phyloP scores from a whole-genome alignment of 1,140 invertebrate genomes.

The Adoxophyes honmai region DNA sequence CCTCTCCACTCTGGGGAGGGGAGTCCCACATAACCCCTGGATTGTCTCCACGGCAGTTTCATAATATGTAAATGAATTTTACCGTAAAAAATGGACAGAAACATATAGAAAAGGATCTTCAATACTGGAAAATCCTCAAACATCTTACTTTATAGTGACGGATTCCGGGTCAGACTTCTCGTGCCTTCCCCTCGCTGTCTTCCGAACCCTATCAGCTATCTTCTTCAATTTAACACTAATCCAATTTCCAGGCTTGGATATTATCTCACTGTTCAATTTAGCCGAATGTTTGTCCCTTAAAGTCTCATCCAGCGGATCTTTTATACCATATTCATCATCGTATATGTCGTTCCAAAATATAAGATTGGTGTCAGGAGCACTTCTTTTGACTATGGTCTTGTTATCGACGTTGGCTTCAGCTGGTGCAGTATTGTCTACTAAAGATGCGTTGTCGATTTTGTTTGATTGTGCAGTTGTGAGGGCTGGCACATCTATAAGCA shows the following conservation, averaged over 20 bases:
- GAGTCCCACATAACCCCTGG: too few relatives aligned
- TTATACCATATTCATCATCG: constrained; percentile 58
- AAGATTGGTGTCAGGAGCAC: constrained; percentile 29
- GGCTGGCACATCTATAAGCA: background rate
- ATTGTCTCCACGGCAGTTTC: too few relatives aligned
- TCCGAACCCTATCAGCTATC: constrained; percentile 11
- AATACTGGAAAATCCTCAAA: too few relatives aligned
- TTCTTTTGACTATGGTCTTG: constrained; percentile 49
- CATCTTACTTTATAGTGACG: too few relatives aligned
- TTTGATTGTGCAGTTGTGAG: background rate
- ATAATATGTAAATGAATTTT: too few relatives aligned
- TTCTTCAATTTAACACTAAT: constrained; percentile 28
- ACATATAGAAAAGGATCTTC: too few relatives aligned
- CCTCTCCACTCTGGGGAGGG: too few relatives aligned
- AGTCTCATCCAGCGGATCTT: constrained; percentile 43
- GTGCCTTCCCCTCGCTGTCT: too few relatives aligned
- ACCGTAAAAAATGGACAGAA: too few relatives aligned
- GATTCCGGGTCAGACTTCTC: too few relatives aligned
- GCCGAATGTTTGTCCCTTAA: constrained; percentile 34
- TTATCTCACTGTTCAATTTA: constrained; percentile 31
- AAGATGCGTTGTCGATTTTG: background rate
- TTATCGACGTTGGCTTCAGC: background rate
- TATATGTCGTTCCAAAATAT: constrained; percentile 61
- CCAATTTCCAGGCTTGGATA: constrained; percentile 38
- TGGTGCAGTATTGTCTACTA: background rate